Conservation (phyloP, 2,797 vertebrate genomes). For the Pseudomugil tenellus region DNA sequence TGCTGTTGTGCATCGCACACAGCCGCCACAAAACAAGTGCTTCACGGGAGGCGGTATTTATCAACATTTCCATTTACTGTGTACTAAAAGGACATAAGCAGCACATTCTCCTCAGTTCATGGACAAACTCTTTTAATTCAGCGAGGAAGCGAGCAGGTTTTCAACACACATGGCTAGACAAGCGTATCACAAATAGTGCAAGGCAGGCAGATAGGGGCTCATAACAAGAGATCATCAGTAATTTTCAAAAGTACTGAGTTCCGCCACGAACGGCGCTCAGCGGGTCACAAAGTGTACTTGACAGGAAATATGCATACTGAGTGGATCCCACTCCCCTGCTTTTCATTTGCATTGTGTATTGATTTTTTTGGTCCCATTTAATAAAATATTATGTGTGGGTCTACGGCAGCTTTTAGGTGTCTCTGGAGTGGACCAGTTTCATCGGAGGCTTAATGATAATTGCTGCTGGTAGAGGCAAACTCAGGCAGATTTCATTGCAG, state of each 20-base stretch:
- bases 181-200: conserved; percentile 77
- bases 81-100: conserved; percentile 81
- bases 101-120: conserved; percentile 78
- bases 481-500: conserved; percentile 81
- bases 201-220: conserved; percentile 78
- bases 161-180: conserved; percentile 65
- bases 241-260: conserved; percentile 85
- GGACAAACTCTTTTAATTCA: conserved; percentile 81
- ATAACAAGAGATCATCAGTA: conserved; percentile 84
- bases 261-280: conserved; percentile 76
- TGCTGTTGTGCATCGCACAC: conserved; percentile 76
- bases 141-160: conserved; percentile 71
- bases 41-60: conserved; percentile 80
- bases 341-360: conserved; percentile 89
- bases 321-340: conserved; percentile 86
- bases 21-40: conserved; percentile 82
- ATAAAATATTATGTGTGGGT: conserved; percentile 88
- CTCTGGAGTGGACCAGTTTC: conserved; percentile 84
- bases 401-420: conserved; percentile 80
- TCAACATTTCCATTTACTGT: conserved; percentile 82
- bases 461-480: conserved; percentile 82
- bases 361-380: conserved; percentile 86
- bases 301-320: conserved; percentile 90
- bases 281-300: conserved; percentile 89
- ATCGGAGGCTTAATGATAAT: conserved; percentile 86